Conservation (phyloP, 2,888 invertebrate genomes). For the Ophion slaviceki region DNA sequence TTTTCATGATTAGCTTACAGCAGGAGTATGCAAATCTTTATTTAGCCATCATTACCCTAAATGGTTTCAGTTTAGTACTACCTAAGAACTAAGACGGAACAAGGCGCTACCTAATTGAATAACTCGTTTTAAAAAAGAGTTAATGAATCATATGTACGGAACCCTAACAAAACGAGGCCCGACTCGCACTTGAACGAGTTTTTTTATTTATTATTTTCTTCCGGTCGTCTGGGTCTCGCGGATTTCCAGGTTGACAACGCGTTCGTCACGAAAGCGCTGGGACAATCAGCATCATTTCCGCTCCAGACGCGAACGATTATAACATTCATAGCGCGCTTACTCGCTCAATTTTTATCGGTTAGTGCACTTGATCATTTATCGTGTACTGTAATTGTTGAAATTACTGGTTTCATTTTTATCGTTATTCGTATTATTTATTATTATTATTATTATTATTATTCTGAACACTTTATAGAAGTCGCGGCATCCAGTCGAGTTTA, state of each 20-base stretch:
- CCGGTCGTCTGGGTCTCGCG: constrained; percentile 9
- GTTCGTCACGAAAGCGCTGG: background rate
- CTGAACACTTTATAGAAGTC: no score
- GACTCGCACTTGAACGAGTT: no score
- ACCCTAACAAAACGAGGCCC: no score
- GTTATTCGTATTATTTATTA: background rate
- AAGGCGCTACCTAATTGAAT: no score
- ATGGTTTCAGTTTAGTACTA: no score
- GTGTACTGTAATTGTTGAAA: background rate
- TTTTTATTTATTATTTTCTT: constrained; percentile 24
- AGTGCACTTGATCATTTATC: background rate
- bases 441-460: background rate
- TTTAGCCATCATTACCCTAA: no score
- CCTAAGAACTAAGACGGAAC: no score
- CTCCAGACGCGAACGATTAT: constrained; percentile 9
- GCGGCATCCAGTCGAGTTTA: no score
- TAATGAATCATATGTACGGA: no score
- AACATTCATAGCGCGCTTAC: background rate
- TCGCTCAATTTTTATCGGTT: background rate
- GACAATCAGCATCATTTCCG: constrained; percentile 10
- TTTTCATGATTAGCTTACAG: no score
- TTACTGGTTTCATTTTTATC: background rate
- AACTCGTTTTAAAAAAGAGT: no score
- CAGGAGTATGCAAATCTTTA: no score
- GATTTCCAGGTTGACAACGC: background rate